These are phyloP conservation scores for Oscheius sp. DNA, from an alignment of 2,888 invertebrate genomes.

Conservation along the genomic window DNA sequence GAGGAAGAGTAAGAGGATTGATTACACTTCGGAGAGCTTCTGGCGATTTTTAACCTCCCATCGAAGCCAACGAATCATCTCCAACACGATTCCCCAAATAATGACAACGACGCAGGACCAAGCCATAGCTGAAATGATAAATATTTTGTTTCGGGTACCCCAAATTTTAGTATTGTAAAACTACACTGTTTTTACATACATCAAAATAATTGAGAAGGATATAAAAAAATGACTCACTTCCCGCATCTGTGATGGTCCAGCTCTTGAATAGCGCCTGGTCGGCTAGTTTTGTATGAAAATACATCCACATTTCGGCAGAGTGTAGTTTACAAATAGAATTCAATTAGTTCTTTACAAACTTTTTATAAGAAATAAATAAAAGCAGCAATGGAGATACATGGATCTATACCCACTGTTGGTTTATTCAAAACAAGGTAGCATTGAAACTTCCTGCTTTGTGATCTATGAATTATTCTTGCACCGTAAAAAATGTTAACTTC, in stretches of 20 bases:
- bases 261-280: conserved; percentile 29
- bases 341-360: too few relatives aligned
- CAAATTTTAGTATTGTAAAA: neutral
- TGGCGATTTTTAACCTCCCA: conserved; percentile 14
- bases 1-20: neutral
- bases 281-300: conserved; percentile 29
- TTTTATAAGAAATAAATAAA: too few relatives aligned
- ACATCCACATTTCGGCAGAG: conserved; percentile 38
- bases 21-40: neutral
- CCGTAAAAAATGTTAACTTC: too few relatives aligned
- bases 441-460: too few relatives aligned
- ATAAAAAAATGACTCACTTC: conserved; percentile 19
- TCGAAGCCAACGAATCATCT: conserved; percentile 16
- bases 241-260: conserved; percentile 23
- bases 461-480: too few relatives aligned
- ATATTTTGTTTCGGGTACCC: neutral
- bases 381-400: too few relatives aligned
- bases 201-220: neutral
- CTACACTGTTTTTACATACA: neutral
- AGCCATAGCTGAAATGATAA: conserved; percentile 22
- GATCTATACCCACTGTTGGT: too few relatives aligned
- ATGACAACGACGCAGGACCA: conserved; percentile 26
- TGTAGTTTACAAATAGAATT: too few relatives aligned
- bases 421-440: too few relatives aligned
- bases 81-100: conserved; percentile 12